Evolutionary conservation across 2,113 vertebrate genomes (phyloP).

Genomic region (Puma concolor): DNA sequence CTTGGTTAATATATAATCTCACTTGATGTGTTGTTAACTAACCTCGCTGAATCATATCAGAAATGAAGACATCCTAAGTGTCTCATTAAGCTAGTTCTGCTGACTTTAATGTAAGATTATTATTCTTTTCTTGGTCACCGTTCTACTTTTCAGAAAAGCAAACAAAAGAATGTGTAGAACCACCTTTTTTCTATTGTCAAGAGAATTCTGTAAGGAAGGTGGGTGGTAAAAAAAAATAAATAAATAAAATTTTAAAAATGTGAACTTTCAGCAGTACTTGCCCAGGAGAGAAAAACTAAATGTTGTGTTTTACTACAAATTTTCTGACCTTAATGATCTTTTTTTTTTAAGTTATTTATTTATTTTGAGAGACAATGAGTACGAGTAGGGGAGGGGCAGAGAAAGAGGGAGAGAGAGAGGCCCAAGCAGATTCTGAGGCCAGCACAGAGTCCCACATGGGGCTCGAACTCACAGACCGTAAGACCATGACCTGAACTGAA

Average conservation of each 20-base stretch:
- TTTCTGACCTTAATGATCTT: background rate
- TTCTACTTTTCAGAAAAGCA: background rate
- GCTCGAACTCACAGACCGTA: no score
- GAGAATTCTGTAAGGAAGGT: background rate
- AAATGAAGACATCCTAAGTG: background rate
- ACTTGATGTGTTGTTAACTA: background rate
- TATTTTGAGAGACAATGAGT: no score
- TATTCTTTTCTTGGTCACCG: background rate
- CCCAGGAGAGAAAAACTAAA: background rate
- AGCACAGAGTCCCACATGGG: no score
- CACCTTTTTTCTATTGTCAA: background rate
- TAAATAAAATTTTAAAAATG: background rate
- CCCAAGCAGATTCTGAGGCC: no score
- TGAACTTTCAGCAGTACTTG: background rate
- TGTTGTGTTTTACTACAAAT: background rate
- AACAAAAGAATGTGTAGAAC: background rate
- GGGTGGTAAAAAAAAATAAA: background rate
- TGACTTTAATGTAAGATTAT: background rate
- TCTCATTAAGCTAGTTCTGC: background rate
- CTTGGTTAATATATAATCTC: background rate
- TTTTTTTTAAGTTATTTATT: no score
- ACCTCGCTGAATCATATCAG: background rate
- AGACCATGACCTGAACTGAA: no score
- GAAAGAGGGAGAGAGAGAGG: no score
- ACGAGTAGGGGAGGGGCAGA: no score